Evolutionary conservation across 2,888 invertebrate species (phyloP).

Genomic region (Hemaris fuciformis): DNA sequence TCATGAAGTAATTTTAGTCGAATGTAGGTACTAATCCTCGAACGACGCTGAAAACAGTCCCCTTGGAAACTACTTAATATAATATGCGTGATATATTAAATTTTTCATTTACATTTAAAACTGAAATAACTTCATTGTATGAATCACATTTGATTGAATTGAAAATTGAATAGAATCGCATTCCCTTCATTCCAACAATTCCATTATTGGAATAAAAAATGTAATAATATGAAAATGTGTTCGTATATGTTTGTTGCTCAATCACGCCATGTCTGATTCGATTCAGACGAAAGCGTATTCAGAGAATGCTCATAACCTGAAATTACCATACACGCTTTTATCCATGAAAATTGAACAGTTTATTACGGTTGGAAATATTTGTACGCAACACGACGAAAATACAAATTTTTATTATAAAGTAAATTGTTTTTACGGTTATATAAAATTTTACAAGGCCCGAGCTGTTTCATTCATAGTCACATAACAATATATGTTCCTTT

Average conservation of each 20-base stretch:
- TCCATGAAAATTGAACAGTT: background rate
- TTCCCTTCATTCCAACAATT: constrained; percentile 1
- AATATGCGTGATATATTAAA: background rate
- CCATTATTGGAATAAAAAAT: background rate
- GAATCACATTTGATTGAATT: background rate
- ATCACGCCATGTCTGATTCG: constrained; percentile 2
- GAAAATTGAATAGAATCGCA: background rate
- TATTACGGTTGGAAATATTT: constrained; percentile 1
- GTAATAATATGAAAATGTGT: background rate
- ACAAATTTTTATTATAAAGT: background rate
- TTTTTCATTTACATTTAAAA: background rate
- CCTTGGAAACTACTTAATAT: too few relatives aligned
- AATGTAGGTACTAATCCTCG: too few relatives aligned
- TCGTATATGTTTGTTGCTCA: background rate
- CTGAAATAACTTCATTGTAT: background rate
- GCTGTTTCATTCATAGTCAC: background rate
- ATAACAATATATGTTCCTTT: background rate
- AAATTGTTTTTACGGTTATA: background rate
- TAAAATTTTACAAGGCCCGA: background rate
- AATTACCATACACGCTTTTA: constrained; percentile 8
- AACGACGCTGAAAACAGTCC: too few relatives aligned
- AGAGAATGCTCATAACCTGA: constrained; percentile 3
- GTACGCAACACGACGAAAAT: background rate
- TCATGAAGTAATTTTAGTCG: too few relatives aligned
- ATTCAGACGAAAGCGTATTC: constrained; percentile 6